A percentile compares a stretch with the other conserved stretches of the same genome.
Evolutionary conservation across 2,888 invertebrate species (phyloP).

Genomic region (Helleia helle): DNA sequence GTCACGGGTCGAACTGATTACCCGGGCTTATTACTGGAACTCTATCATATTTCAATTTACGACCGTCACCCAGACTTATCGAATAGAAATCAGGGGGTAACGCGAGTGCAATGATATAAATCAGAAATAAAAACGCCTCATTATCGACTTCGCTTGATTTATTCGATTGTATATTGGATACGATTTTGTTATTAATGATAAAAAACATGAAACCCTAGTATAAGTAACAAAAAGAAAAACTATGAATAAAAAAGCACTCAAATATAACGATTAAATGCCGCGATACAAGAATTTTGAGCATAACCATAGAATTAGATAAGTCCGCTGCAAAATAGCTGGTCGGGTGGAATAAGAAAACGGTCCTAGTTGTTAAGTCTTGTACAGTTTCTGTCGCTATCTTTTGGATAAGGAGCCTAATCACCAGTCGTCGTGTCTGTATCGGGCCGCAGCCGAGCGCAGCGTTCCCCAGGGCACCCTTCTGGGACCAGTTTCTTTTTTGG

Average conservation of each 20-base stretch:
- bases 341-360: conserved; percentile 69
- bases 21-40: conserved; percentile 60
- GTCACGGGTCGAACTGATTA: conserved; percentile 56
- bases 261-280: conserved; percentile 21
- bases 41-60: conserved; percentile 75
- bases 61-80: conserved; percentile 67
- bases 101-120: conserved; percentile 48
- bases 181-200: neutral
- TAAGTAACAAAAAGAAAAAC: neutral
- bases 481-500: conserved; percentile 73
- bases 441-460: conserved; percentile 59
- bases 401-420: conserved; percentile 73
- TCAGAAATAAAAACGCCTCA: conserved; percentile 63
- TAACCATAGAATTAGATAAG: conserved; percentile 62
- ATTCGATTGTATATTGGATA: conserved; percentile 23
- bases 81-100: conserved; percentile 63
- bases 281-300: conserved; percentile 62
- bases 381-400: conserved; percentile 73
- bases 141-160: conserved; percentile 45
- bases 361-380: conserved; percentile 74
- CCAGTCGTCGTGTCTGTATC: conserved; percentile 72
- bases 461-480: conserved; percentile 67
- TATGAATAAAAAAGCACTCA: neutral
- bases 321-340: conserved; percentile 64
- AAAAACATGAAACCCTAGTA: too few species aligned